These are phyloP conservation scores for Choloepus didactylus DNA, from an alignment of 2,797 vertebrate species.

Conservation along the genomic window DNA sequence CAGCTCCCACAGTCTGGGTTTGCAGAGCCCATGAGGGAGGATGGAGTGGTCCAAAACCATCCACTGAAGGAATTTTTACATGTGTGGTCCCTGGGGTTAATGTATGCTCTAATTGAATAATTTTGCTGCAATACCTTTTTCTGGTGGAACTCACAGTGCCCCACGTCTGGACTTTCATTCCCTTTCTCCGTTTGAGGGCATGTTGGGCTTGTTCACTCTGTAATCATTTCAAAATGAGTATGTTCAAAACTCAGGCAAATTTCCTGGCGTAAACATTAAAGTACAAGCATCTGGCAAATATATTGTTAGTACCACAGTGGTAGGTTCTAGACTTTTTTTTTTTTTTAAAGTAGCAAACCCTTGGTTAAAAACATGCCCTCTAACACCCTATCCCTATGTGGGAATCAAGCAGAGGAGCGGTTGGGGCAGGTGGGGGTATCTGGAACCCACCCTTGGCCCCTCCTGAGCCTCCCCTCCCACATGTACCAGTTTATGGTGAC, in stretches of 20 bases:
- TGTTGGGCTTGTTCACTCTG: background rate
- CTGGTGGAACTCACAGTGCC: fast-evolving
- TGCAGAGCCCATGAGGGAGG: background rate
- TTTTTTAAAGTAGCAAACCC: background rate
- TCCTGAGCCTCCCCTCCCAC: too few relatives aligned
- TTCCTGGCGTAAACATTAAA: background rate
- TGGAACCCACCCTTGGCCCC: background rate
- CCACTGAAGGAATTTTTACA: background rate
- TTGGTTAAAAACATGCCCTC: background rate
- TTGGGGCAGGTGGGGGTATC: background rate
- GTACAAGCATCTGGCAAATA: background rate
- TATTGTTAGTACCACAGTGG: background rate
- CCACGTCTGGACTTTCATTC: background rate
- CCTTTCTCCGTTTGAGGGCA: background rate
- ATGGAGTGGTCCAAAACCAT: background rate
- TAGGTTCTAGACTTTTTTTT: background rate
- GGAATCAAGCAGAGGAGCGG: background rate
- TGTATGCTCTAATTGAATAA: background rate
- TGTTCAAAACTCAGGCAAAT: background rate
- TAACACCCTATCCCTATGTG: background rate
- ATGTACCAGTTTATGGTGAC: background rate
- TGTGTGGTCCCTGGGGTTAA: background rate
- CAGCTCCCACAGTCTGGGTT: background rate
- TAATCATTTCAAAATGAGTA: background rate
- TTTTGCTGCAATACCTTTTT: background rate